Evolutionary conservation across 2,888 invertebrate genomes (phyloP), one percentile per base, ranked within the genome.

Genomic region (Temnothorax rugatulus): DNA sequence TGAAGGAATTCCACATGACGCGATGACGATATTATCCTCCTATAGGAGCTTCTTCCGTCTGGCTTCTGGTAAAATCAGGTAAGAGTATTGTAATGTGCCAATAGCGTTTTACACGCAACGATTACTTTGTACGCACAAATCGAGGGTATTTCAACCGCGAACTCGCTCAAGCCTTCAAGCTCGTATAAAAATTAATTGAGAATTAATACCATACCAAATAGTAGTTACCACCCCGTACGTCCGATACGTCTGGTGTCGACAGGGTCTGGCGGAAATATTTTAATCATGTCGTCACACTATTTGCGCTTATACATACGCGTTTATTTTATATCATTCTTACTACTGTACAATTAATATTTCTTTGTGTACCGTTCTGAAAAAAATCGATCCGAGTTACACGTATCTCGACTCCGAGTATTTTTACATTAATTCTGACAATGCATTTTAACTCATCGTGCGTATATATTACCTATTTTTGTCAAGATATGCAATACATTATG

Each of bases 161-260:
- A 13, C 21, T 34, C 50, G 69, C 29, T 50, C 54, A 21, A 52
- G 63, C 2, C 64, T n/a, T 50, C 54, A 21, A 52, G 63, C 2
- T 76, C 2, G 21, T 18, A 44, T 18, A 47, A 71, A 59, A 21
- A 44, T 44, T 34, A 71, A 21, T 73, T 34, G 21, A 73, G 44
- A 69, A 77, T 77, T 69, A 79, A 47, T 71, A 79, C 73, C 79
- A 47, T 71, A 79, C 73, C 79, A 79, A 79, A 79, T 73, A 79
- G 47, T 73, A 73, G 79, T 79, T 79, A 81, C 79, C 73, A 79
- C 1, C 29, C 1, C 57, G n/a, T n/a, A 57, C 13, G 11, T 57
- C 21, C 38, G 25, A 54, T 47, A 25, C 13, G 11, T 68, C 4
- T n/a, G 44, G 7, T 25, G 21, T 7, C 47, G 8, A 15, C 13